These are phyloP conservation scores for Strigamia transsilvanica DNA, from an alignment of 2,888 invertebrate species.

Conservation along the genomic window DNA sequence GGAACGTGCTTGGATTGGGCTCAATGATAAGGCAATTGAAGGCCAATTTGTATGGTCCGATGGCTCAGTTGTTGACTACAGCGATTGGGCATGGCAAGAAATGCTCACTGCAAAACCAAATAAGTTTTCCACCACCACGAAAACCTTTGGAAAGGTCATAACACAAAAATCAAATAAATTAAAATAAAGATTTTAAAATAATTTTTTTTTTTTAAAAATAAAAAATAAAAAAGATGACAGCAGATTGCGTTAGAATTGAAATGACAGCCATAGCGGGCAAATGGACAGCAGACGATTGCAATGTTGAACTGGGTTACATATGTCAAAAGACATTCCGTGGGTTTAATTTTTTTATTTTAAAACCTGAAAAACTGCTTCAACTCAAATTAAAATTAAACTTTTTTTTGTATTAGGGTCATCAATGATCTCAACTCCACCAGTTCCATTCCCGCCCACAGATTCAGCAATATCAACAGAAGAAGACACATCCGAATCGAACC, in stretches of 20 bases:
- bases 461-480: not conserved
- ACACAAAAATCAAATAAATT: not conserved
- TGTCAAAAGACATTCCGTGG: constrained; percentile 6
- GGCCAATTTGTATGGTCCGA: constrained; percentile 23
- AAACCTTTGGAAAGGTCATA: not conserved
- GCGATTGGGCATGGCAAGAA: constrained; percentile 7
- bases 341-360: not conserved
- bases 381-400: not conserved
- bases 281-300: constrained; percentile 8
- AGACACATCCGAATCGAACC: not conserved
- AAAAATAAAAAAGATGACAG: constrained; percentile 3
- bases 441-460: not conserved
- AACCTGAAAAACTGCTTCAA: not conserved
- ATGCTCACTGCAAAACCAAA: not conserved
- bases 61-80: not conserved
- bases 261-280: not conserved
- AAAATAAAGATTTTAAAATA: not conserved
- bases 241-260: constrained; percentile 8
- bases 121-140: not conserved
- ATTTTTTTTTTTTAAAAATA: not conserved
- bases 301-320: not conserved
- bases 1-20: constrained; percentile 31
- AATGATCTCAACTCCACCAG: not conserved
- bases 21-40: constrained; percentile 9
- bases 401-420: constrained; percentile 14